phyloP scores from a whole-genome alignment of 2,888 invertebrate species.

The Drosophila stalkeri region DNA sequence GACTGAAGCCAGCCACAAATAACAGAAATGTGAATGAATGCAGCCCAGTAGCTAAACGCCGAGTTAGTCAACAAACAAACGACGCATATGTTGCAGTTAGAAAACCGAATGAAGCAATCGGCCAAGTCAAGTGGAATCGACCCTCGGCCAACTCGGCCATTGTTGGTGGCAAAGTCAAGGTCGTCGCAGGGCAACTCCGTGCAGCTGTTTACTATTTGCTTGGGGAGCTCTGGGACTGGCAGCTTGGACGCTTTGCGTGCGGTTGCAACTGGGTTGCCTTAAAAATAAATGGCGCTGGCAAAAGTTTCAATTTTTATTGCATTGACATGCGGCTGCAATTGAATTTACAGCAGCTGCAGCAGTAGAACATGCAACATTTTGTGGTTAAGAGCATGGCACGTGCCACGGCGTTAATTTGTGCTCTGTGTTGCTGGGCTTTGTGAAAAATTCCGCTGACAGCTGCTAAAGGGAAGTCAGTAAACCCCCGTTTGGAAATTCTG shows the following conservation, averaged over 20 bases:
- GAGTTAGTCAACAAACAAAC: conserved; percentile 34
- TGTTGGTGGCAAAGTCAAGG: conserved; percentile 69
- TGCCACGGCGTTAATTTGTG: conserved; percentile 39
- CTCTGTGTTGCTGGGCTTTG: conserved; percentile 1
- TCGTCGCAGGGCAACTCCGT: conserved; percentile 51
- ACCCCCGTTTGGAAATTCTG: conserved; percentile 6
- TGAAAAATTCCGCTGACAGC: conserved; percentile 33
- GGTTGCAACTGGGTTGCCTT: conserved; percentile 51
- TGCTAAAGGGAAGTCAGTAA: neutral
- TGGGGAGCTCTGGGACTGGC: neutral
- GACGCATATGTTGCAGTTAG: conserved; percentile 40
- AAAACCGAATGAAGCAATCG: conserved; percentile 45
- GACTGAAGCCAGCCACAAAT: conserved; percentile 27
- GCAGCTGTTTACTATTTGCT: conserved; percentile 55
- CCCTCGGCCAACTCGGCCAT: conserved; percentile 32
- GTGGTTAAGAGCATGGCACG: conserved; percentile 66
- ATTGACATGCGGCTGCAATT: conserved; percentile 74
- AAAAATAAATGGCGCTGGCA: conserved; percentile 23
- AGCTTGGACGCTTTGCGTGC: conserved; percentile 45
- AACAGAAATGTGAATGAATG: neutral
- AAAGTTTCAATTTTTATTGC: conserved; percentile 59
- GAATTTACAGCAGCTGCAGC: conserved; percentile 60
- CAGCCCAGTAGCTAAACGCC: neutral
- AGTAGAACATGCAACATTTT: conserved; percentile 72
- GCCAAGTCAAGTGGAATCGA: conserved; percentile 21